These are phyloP conservation scores for Scolopax bukidnonensis DNA, from an alignment of 2,797 vertebrate species.

Conservation along the genomic window DNA sequence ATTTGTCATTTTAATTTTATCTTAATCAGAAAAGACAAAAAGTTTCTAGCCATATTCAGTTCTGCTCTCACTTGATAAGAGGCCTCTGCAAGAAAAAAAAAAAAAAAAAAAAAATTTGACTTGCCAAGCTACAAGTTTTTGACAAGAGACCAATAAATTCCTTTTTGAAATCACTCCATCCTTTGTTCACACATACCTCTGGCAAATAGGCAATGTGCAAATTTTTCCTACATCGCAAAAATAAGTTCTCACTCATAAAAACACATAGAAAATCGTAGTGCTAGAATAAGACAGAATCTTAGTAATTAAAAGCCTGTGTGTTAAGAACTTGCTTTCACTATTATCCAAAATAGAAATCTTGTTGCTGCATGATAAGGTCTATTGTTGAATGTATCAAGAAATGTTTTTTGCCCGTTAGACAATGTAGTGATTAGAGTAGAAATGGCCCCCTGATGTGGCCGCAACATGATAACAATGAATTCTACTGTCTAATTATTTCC, in stretches of 20 bases:
- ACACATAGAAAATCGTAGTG: not conserved
- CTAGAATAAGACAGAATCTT: not conserved
- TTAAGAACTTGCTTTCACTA: not conserved
- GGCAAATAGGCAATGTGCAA: not conserved
- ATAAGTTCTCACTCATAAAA: not conserved
- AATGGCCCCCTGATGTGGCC: not conserved
- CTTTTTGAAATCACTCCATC: not conserved
- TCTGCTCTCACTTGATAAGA: not conserved
- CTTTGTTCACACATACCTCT: not conserved
- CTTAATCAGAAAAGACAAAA: not conserved
- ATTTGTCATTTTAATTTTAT: not conserved
- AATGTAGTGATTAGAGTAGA: not conserved
- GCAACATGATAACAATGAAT: not conserved
- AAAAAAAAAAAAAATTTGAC: not conserved
- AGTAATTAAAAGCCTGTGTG: not conserved
- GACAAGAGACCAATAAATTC: not conserved
- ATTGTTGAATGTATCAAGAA: not conserved
- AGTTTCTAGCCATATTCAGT: not conserved
- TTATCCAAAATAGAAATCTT: not conserved
- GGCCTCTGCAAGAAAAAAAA: fast-evolving
- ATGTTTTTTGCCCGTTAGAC: not conserved
- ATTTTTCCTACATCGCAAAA: not conserved
- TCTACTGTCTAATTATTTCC: not conserved
- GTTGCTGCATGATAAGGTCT: not conserved
- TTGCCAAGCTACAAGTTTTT: not conserved